phyloP scores from a whole-genome alignment of 2,888 invertebrate species.

The Machimus atricapillus region DNA sequence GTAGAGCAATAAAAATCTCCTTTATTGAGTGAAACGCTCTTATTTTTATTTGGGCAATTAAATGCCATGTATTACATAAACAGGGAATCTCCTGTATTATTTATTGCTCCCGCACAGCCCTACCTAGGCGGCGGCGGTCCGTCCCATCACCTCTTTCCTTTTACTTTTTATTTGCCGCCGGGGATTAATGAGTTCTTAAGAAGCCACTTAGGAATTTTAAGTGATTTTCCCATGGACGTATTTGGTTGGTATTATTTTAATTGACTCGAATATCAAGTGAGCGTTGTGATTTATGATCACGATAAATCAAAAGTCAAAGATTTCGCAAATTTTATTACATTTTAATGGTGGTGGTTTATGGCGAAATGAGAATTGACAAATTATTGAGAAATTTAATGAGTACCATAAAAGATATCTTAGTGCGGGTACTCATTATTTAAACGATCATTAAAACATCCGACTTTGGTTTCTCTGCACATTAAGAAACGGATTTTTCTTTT shows the following conservation, averaged over 20 bases:
- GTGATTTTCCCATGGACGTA: not conserved
- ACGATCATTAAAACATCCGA: not conserved
- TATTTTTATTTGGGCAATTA: conserved; percentile 34
- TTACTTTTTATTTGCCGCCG: not conserved
- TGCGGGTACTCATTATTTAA: not conserved
- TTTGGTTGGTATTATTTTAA: not conserved
- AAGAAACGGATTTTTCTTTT: not conserved
- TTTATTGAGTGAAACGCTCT: conserved; percentile 29
- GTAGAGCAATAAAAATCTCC: conserved; percentile 37
- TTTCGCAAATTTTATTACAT: not conserved
- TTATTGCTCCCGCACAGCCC: not conserved
- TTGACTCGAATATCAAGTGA: not conserved
- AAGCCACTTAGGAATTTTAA: conserved; percentile 17
- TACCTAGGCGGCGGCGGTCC: not conserved
- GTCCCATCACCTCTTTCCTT: not conserved
- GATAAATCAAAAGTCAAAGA: not conserved
- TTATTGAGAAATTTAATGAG: not conserved
- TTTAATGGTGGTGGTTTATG: not conserved
- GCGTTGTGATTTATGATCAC: not conserved
- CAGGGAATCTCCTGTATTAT: conserved; percentile 16
- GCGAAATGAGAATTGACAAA: not conserved
- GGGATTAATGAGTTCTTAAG: conserved; percentile 28
- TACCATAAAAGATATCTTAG: not conserved
- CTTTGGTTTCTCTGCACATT: not conserved
- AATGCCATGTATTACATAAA: conserved; percentile 37